A percentile compares a stretch with the other conserved stretches of the same genome.
Conservation (phyloP, 2,888 invertebrate genomes). For the Tanytarsus gracilentus region DNA sequence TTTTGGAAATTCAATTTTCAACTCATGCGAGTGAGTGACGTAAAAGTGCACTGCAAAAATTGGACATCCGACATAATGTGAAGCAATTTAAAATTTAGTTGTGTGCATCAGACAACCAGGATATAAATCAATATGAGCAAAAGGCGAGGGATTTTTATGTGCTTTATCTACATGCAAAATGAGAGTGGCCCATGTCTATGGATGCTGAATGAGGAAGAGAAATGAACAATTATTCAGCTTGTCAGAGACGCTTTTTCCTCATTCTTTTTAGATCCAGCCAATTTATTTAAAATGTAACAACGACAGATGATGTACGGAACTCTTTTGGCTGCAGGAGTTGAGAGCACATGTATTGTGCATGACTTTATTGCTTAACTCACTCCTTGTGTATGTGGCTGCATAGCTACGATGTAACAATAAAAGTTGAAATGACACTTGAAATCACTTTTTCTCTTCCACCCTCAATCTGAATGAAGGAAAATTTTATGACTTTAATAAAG, state of each 20-base stretch:
- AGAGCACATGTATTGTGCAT: conserved; percentile 17
- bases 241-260: not conserved
- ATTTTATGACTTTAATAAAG: too few relatives aligned
- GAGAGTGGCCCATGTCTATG: too few relatives aligned
- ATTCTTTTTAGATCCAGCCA: conserved; percentile 1
- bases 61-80: too few relatives aligned
- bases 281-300: conserved; percentile 25
- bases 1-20: too few relatives aligned
- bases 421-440: too few relatives aligned
- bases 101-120: conserved; percentile 19
- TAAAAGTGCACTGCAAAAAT: too few relatives aligned
- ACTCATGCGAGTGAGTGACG: too few relatives aligned
- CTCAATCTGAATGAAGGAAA: too few relatives aligned
- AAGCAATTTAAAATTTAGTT: conserved; percentile 14
- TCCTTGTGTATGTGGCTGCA: too few relatives aligned
- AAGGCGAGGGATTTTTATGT: not conserved
- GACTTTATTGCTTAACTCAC: too few relatives aligned
- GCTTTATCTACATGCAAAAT: not conserved
- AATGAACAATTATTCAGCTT: conserved; percentile 19
- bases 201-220: not conserved
- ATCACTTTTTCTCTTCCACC: too few relatives aligned
- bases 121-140: conserved; percentile 24
- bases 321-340: not conserved
- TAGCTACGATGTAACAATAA: too few relatives aligned
- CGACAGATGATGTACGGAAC: conserved; percentile 16